These are phyloP conservation scores for Eupithecia subumbrata DNA, from an alignment of 2,888 invertebrate species.

Conservation along the genomic window DNA sequence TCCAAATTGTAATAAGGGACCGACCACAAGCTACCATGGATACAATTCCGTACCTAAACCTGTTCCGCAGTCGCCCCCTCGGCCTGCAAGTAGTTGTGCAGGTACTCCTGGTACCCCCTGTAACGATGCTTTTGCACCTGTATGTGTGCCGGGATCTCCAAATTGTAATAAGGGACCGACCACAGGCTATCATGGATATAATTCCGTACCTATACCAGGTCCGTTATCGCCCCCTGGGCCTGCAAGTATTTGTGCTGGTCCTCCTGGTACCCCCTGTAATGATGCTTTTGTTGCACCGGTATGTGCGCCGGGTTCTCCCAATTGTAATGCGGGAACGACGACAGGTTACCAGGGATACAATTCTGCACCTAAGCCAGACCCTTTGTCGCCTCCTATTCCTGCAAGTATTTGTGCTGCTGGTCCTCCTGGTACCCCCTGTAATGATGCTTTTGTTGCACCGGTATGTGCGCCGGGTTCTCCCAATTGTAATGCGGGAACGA, in stretches of 20 bases:
- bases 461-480: constrained; percentile 30
- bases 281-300: constrained; percentile 2
- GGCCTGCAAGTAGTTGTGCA: not conserved
- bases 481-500: constrained; percentile 24
- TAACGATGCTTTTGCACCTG: constrained; percentile 22
- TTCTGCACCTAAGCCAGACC: not conserved
- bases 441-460: not conserved
- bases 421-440: too few species aligned
- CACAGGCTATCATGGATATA: constrained; percentile 2
- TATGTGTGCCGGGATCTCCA: constrained; percentile 30
- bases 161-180: constrained; percentile 22
- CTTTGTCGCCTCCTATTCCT: not conserved
- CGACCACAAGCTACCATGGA: not conserved
- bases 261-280: not conserved
- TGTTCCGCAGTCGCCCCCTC: not conserved
- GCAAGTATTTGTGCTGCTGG: too few species aligned
- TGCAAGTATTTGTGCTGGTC: not conserved
- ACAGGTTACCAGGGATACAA: not conserved
- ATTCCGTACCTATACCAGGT: not conserved
- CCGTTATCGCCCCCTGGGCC: not conserved
- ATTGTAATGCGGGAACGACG: constrained; percentile 4
- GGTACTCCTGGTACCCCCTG: constrained; percentile 10
- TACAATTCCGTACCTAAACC: constrained; percentile 8
- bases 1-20: constrained; percentile 26
- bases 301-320: not conserved